Percentiles rank a stretch among this genome's conserved stretches.
These are phyloP conservation scores for Tenualosa ilisha DNA, from an alignment of 2,797 vertebrate genomes.

Conservation along the genomic window DNA sequence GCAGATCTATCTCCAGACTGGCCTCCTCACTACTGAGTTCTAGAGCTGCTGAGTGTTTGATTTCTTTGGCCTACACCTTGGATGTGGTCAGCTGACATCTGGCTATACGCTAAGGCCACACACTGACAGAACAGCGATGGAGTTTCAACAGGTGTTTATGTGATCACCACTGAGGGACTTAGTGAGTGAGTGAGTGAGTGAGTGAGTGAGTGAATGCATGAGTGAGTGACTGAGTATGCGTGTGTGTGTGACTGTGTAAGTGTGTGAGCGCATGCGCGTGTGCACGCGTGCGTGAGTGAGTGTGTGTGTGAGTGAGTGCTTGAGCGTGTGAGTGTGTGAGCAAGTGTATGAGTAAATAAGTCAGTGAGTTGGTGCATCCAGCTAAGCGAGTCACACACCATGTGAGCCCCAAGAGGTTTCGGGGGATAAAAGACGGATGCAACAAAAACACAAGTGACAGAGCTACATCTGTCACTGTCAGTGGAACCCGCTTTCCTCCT, in stretches of 20 bases:
- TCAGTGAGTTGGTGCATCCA: not conserved
- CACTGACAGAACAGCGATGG: not conserved
- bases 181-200: not conserved
- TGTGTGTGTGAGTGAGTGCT: no score
- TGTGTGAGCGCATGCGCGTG: no score
- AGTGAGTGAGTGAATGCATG: not conserved
- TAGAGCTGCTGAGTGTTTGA: not conserved
- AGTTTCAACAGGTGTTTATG: not conserved
- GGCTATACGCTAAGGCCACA: not conserved
- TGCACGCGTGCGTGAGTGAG: no score
- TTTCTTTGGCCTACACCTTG: not conserved
- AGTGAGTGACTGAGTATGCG: no score
- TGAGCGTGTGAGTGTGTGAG: no score
- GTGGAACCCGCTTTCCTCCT: not conserved
- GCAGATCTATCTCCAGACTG: not conserved
- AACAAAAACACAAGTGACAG: not conserved
- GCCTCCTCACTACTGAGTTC: not conserved
- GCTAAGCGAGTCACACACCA: not conserved
- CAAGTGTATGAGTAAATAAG: no score
- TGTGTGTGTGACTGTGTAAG: no score
- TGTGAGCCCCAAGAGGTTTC: not conserved
- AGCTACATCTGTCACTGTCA: constrained; percentile 18
- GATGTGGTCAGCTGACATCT: constrained; percentile 1
- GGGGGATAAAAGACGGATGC: not conserved
- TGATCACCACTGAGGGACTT: not conserved